Evolutionary conservation across 2,888 invertebrate genomes (phyloP).

Genomic region (Eupithecia exiguata): DNA sequence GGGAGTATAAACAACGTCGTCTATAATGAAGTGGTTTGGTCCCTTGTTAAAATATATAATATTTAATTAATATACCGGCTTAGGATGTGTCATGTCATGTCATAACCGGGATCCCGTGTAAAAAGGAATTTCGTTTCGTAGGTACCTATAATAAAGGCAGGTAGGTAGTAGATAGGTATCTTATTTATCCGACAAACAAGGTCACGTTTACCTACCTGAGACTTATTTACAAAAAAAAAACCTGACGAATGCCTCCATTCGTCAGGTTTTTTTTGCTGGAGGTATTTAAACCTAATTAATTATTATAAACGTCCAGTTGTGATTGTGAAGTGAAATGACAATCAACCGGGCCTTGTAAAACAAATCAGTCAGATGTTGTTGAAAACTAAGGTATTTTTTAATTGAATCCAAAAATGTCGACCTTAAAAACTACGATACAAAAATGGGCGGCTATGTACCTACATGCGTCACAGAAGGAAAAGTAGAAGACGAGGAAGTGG

Average conservation of each 20-base stretch:
- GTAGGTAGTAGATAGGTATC: not conserved
- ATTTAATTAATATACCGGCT: too few relatives aligned
- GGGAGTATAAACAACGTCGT: too few relatives aligned
- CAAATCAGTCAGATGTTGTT: not conserved
- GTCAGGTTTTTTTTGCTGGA: too few relatives aligned
- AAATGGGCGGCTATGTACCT: too few relatives aligned
- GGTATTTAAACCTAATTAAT: not conserved
- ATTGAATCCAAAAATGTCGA: not conserved
- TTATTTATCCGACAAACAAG: not conserved
- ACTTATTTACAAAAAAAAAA: not conserved
- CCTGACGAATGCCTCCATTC: not conserved
- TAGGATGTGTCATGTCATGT: too few relatives aligned
- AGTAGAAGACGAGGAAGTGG: too few relatives aligned
- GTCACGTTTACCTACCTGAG: not conserved
- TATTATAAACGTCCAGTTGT: not conserved
- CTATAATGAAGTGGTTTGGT: too few relatives aligned
- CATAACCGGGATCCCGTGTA: too few relatives aligned
- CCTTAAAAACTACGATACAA: too few relatives aligned
- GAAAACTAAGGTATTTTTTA: not conserved
- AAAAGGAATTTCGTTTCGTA: too few relatives aligned
- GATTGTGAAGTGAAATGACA: not conserved
- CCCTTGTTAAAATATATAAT: too few relatives aligned
- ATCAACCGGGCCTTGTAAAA: not conserved
- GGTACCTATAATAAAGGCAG: not conserved
- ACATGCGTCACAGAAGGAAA: too few relatives aligned